These are phyloP conservation scores for Morone chrysops DNA, from an alignment of 2,113 vertebrate species.

Conservation along the genomic window DNA sequence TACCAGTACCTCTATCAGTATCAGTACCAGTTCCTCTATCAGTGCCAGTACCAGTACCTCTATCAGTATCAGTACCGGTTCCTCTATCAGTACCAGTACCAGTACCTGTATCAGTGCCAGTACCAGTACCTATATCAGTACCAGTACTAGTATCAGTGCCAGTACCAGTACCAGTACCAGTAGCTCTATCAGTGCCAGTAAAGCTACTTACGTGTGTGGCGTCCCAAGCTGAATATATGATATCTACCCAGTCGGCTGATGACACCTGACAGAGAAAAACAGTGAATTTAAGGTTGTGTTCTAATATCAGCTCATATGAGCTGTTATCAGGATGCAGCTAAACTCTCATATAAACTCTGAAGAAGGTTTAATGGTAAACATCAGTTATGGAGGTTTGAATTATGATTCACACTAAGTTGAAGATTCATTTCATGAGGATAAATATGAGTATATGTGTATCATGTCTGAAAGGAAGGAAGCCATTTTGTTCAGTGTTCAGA, in stretches of 20 bases:
- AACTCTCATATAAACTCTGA: not conserved
- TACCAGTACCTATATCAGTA: too few species aligned
- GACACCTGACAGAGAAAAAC: conserved; percentile 83
- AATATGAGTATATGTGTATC: not conserved
- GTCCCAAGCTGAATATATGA: conserved; percentile 91
- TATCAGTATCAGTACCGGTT: too few species aligned
- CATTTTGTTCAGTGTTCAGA: conserved; percentile 20
- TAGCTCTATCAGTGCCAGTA: not conserved
- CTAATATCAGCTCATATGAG: not conserved
- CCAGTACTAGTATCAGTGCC: too few species aligned
- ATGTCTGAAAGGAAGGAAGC: too few species aligned
- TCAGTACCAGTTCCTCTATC: too few species aligned
- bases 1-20: too few species aligned
- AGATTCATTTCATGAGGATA: not conserved
- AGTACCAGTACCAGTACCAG: not conserved
- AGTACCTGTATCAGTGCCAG: too few species aligned
- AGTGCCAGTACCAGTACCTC: too few species aligned
- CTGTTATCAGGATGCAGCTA: too few species aligned
- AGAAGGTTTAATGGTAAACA: not conserved
- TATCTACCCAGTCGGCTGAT: conserved; percentile 74
- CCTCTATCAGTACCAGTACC: too few species aligned
- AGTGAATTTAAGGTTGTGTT: not conserved
- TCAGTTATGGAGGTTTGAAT: too few species aligned
- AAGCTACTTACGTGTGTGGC: conserved; percentile 79
- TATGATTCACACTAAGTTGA: too few species aligned